Evolutionary conservation across 1,140 invertebrate genomes (phyloP).

Genomic region (Nautilus pompilius): DNA sequence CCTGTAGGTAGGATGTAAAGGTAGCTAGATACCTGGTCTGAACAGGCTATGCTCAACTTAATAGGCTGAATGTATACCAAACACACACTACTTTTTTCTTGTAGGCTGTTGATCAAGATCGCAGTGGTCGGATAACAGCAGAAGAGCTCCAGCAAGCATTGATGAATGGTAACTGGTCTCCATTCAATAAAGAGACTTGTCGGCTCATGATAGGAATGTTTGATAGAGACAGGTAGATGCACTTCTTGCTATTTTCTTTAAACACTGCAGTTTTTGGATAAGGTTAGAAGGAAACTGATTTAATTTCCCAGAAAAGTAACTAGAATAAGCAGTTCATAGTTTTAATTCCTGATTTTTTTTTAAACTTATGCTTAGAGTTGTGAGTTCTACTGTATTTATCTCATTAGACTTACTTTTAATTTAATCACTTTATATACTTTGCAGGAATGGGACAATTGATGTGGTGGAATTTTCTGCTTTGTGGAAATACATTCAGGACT

Average conservation of each 20-base stretch:
- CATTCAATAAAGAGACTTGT: slow-evolving; percentile 54
- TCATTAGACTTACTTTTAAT: too few relatives aligned
- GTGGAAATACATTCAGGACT: slow-evolving; percentile 97
- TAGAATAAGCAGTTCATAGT: slow-evolving; percentile 56
- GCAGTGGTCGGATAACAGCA: slow-evolving; percentile 59
- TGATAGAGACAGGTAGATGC: slow-evolving; percentile 54
- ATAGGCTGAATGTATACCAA: too few relatives aligned
- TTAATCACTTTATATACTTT: slow-evolving; percentile 55
- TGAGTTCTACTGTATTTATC: too few relatives aligned
- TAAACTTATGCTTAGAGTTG: neutral
- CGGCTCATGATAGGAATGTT: slow-evolving; percentile 69
- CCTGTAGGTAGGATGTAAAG: too few relatives aligned
- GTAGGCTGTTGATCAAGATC: slow-evolving; percentile 75
- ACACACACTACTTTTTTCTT: too few relatives aligned
- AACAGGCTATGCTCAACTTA: too few relatives aligned
- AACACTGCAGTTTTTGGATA: neutral
- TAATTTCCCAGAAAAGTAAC: slow-evolving; percentile 69
- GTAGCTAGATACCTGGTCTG: too few relatives aligned
- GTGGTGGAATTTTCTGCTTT: slow-evolving; percentile 93
- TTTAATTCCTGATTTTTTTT: neutral
- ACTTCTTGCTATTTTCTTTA: too few relatives aligned
- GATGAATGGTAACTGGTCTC: slow-evolving; percentile 54
- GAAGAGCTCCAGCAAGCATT: slow-evolving; percentile 50
- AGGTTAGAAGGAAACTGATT: slow-evolving; percentile 5
- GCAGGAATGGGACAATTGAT: slow-evolving; percentile 78